Base-by-base conservation (phyloP, 2,113 vertebrate genomes). In the Girardinichthys multiradiatus region DNA sequence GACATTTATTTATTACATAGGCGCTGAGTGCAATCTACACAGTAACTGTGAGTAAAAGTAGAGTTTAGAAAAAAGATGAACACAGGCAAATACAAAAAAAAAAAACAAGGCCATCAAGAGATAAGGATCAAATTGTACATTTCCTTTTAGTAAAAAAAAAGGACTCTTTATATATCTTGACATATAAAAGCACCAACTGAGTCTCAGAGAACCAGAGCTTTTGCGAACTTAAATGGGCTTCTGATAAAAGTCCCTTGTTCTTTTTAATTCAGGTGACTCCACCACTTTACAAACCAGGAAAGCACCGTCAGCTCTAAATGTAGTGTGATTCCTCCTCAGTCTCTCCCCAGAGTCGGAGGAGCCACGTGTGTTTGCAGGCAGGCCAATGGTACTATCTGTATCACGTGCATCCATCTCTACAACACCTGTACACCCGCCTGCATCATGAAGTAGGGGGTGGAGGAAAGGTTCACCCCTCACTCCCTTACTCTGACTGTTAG, bases 401-500 rank as follows among this genome's bases (percentile, higher is more conserved):
- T 76, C 29, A 31, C 48, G 70, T 51, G 69, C 73, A 71, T 33
- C 27, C 58, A 57, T 65, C 69, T 72, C 26, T 45, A 76, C 74
- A n/a, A 84, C 75, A 84, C 81, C 85, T 90, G 79, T 82, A 67
- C 19, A 61, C 30, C 9, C 58, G 77, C 60, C 69, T 73, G 63
- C 28, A 28, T 86, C 64, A 70, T 29, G 48, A 54, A n/a, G 21
- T 54, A n/a, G 3, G 30, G 14, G 51, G 6, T 27, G 31, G 67
- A 64, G 57, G 71, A 24, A 28, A n/a, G 29, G 67, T n/a, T 39
- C 30, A 31, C 37, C 70, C 48, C 48, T 42, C 35, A 10, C 77
- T 86, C 74, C 83, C 78, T 77, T 74, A 83, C 82, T 68, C 78
- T 77, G 90, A 94, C 92, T 92, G 87, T 92, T 90, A 93, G 90